Percentiles rank a stretch among this genome's conserved stretches.
phyloP scores from a whole-genome alignment of 2,888 invertebrate genomes.

The Cotesia congregata region DNA sequence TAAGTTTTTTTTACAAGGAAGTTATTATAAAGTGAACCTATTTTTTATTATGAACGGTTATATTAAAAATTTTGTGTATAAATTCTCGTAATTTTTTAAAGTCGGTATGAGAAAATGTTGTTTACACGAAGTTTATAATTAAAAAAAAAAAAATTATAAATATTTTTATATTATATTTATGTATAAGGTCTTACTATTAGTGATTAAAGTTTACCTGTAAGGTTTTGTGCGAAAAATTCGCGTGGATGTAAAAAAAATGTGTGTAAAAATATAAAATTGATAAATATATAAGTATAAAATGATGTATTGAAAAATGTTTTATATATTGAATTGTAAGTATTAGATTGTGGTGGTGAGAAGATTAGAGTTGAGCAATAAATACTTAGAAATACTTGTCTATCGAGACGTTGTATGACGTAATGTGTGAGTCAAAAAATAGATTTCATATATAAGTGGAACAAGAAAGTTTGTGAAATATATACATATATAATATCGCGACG shows the following conservation, averaged over 20 bases:
- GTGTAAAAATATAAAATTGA: neutral
- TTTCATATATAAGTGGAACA: neutral
- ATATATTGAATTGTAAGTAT: neutral
- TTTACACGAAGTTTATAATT: too few species aligned
- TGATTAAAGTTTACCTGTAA: neutral
- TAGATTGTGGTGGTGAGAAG: neutral
- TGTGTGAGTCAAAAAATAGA: neutral
- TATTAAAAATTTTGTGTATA: too few species aligned
- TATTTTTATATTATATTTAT: too few species aligned
- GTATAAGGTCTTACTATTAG: too few species aligned
- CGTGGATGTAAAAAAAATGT: neutral
- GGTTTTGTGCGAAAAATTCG: neutral
- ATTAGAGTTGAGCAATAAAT: slow-evolving; percentile 16
- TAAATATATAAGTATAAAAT: neutral
- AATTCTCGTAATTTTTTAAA: too few species aligned
- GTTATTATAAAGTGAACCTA: too few species aligned
- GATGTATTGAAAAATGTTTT: slow-evolving; percentile 9
- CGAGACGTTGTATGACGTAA: neutral
- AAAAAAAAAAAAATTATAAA: too few species aligned
- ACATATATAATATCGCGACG: neutral
- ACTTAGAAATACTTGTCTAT: neutral
- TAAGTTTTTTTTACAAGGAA: too few species aligned
- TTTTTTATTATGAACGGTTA: too few species aligned
- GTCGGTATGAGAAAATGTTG: too few species aligned
- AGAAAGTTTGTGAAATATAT: slow-evolving; percentile 1